A percentile compares a stretch with the other conserved stretches of the same genome.
phyloP scores from a whole-genome alignment of 2,797 vertebrate species.

The Leptodactylus fallax region DNA sequence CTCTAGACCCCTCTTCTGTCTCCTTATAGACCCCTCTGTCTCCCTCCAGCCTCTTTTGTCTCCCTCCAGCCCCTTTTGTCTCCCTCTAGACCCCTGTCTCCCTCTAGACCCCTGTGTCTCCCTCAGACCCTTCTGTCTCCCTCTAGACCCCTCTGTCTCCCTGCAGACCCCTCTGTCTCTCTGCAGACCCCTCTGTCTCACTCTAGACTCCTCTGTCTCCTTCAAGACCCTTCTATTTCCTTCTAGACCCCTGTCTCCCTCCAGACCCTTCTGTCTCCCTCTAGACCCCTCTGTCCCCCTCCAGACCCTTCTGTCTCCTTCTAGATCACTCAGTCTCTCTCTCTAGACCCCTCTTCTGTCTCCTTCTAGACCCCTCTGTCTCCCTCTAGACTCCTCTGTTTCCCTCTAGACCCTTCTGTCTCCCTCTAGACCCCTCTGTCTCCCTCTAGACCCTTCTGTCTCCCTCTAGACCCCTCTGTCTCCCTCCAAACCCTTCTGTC shows the following conservation, averaged over 20 bases:
- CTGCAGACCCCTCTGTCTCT: background rate
- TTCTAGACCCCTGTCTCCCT: background rate
- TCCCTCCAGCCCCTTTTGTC: background rate
- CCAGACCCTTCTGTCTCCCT: background rate
- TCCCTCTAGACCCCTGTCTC: background rate
- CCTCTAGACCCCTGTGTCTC: background rate
- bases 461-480: background rate
- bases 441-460: background rate
- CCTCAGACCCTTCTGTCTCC: background rate
- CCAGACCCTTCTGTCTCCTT: too few species aligned
- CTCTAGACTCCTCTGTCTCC: background rate
- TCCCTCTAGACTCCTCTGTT: too few species aligned
- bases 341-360: too few species aligned
- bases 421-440: background rate
- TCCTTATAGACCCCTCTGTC: background rate
- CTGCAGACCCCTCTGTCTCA: background rate
- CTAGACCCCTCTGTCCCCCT: background rate
- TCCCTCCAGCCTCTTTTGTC: background rate
- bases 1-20: too few species aligned
- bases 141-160: background rate
- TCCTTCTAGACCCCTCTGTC: too few species aligned
- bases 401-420: background rate
- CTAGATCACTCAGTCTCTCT: too few species aligned
- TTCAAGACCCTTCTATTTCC: background rate
- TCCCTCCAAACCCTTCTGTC: too few species aligned